These are phyloP conservation scores for Malacoraja senta DNA, from an alignment of 2,797 vertebrate genomes.

Conservation along the genomic window DNA sequence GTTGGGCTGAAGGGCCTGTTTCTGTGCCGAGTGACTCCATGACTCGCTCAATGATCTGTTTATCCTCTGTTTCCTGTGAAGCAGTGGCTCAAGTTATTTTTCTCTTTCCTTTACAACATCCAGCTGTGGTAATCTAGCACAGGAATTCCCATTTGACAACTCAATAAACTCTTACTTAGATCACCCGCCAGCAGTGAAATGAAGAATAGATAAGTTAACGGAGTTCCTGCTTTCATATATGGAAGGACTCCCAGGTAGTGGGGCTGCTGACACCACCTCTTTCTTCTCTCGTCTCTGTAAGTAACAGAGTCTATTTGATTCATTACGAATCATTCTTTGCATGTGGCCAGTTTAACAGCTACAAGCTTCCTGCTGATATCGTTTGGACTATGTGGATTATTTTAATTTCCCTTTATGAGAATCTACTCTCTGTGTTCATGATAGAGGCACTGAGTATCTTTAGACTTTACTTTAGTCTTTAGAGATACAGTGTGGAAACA, in stretches of 20 bases:
- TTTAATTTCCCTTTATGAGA: not conserved
- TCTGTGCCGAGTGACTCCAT: too few relatives aligned
- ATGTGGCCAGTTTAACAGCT: not conserved
- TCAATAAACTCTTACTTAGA: not conserved
- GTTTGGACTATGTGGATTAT: not conserved
- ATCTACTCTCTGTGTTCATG: not conserved
- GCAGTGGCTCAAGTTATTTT: not conserved
- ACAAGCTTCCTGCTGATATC: not conserved
- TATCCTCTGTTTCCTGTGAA: not conserved
- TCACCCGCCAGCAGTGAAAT: not conserved
- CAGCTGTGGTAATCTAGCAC: not conserved
- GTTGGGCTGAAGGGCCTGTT: too few relatives aligned
- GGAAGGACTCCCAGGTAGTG: not conserved
- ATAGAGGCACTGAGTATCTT: not conserved
- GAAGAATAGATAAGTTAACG: not conserved
- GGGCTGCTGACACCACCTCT: not conserved
- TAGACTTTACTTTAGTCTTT: too few relatives aligned
- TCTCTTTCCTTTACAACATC: not conserved
- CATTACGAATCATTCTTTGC: not conserved
- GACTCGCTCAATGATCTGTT: not conserved
- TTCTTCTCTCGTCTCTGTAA: not conserved
- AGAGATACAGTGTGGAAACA: too few relatives aligned
- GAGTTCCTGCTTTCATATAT: not conserved
- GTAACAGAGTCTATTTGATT: not conserved
- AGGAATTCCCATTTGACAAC: not conserved